Conservation (phyloP, 2,888 invertebrate genomes). For the Dinocampus coccinellae region DNA sequence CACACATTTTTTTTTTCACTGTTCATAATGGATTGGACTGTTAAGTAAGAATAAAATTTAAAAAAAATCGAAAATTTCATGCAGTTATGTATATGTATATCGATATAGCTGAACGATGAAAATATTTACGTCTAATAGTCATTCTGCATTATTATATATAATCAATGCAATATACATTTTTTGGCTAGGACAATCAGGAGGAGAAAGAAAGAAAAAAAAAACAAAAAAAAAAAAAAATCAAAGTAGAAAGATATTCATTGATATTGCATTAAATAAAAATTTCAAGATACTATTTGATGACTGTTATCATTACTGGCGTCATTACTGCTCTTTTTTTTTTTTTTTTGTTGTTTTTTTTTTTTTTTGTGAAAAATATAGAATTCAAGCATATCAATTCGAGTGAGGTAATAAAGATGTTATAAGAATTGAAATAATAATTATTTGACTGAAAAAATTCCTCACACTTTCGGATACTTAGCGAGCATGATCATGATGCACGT, state of each 20-base stretch:
- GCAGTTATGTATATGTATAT: constrained; percentile 38
- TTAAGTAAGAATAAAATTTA: constrained; percentile 18
- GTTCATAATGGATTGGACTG: constrained; percentile 43
- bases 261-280: constrained; percentile 8
- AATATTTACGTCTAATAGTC: constrained; percentile 42
- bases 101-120: neutral
- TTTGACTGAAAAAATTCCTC: neutral
- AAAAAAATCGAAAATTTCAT: constrained; percentile 33
- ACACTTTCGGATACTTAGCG: neutral
- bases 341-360: neutral
- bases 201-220: too few species aligned
- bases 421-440: constrained; percentile 5
- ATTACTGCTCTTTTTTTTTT: neutral
- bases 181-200: constrained; percentile 25
- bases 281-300: constrained; percentile 21
- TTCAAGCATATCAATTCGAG: neutral
- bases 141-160: constrained; percentile 40
- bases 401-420: neutral
- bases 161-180: constrained; percentile 32
- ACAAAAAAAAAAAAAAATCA: constrained; percentile 16
- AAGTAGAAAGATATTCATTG: constrained; percentile 18
- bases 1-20: constrained; percentile 24
- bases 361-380: neutral
- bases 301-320: neutral
- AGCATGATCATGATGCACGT: neutral